A percentile compares a stretch with the other conserved stretches of the same genome.
phyloP scores from a whole-genome alignment of 2,113 vertebrate species.

The Amblyopsis rosae region DNA sequence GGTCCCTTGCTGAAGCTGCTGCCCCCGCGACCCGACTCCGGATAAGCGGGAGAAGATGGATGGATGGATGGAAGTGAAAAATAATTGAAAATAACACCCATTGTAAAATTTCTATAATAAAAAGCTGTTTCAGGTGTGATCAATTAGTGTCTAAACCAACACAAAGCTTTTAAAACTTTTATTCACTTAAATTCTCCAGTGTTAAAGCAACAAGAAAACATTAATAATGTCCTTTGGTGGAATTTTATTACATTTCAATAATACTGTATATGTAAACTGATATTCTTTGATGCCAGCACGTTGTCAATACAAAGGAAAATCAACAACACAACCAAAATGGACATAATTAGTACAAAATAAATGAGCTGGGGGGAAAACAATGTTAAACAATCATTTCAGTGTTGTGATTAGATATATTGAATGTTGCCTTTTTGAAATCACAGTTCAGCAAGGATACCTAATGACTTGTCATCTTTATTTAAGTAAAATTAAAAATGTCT shows the following conservation, averaged over 20 bases:
- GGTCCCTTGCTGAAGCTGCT: too few relatives aligned
- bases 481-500: conserved; percentile 4
- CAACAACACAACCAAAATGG: conserved; percentile 84
- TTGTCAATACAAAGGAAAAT: conserved; percentile 94
- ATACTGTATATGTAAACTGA: conserved; percentile 92
- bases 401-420: conserved; percentile 83
- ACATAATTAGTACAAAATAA: conserved; percentile 63
- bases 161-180: conserved; percentile 78
- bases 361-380: conserved; percentile 61
- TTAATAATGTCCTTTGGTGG: conserved; percentile 99
- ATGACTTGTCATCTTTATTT: conserved; percentile 84
- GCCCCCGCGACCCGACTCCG: too few relatives aligned
- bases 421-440: conserved; percentile 87
- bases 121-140: not conserved
- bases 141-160: conserved; percentile 43
- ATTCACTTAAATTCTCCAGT: conserved; percentile 94
- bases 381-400: conserved; percentile 52
- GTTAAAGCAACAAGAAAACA: conserved; percentile 99
- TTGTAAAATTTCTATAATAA: too few relatives aligned
- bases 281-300: conserved; percentile 98
- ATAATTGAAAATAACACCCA: too few relatives aligned
- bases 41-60: too few relatives aligned
- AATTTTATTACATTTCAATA: conserved; percentile 94
- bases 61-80: too few relatives aligned
- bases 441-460: conserved; percentile 95